These are phyloP conservation scores for Trissonchulus latispiculum DNA, from an alignment of 2,888 invertebrate species.

Conservation along the genomic window DNA sequence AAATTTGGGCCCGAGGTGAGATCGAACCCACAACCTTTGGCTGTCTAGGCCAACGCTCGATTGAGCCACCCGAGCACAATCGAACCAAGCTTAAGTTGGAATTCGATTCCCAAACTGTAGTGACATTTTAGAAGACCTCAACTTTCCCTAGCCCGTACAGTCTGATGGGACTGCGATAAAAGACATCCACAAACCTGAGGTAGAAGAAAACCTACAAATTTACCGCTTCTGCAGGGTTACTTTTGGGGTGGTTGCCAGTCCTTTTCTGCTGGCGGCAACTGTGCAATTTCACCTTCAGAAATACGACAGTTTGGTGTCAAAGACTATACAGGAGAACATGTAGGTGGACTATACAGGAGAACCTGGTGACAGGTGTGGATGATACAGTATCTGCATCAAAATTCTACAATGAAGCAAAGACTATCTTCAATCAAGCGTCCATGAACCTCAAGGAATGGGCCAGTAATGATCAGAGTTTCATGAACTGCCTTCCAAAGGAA, in stretches of 20 bases:
- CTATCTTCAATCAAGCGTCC: slow-evolving; percentile 19
- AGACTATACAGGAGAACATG: slow-evolving; percentile 22
- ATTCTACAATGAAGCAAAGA: slow-evolving; percentile 22
- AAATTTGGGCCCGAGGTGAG: no score
- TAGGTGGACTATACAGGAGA: slow-evolving; percentile 32
- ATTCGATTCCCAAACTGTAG: no score
- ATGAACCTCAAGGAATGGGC: slow-evolving; percentile 23
- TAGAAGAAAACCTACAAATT: slow-evolving; percentile 24
- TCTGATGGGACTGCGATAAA: no score
- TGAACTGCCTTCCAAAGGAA: neutral
- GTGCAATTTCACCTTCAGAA: slow-evolving; percentile 13
- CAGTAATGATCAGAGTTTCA: slow-evolving; percentile 7
- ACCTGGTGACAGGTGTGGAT: slow-evolving; percentile 8
- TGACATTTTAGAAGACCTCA: no score
- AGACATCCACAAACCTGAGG: neutral
- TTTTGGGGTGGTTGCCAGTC: slow-evolving; percentile 27
- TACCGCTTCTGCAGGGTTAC: slow-evolving; percentile 29
- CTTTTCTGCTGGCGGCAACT: slow-evolving; percentile 24
- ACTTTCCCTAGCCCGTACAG: no score
- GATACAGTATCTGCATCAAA: slow-evolving; percentile 6
- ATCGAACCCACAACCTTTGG: no score
- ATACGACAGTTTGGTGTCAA: neutral
- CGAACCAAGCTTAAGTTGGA: no score
- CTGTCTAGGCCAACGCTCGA: no score
- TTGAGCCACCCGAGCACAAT: no score